Base-by-base conservation (phyloP, 2,888 invertebrate species). In the Archips xylosteana region DNA sequence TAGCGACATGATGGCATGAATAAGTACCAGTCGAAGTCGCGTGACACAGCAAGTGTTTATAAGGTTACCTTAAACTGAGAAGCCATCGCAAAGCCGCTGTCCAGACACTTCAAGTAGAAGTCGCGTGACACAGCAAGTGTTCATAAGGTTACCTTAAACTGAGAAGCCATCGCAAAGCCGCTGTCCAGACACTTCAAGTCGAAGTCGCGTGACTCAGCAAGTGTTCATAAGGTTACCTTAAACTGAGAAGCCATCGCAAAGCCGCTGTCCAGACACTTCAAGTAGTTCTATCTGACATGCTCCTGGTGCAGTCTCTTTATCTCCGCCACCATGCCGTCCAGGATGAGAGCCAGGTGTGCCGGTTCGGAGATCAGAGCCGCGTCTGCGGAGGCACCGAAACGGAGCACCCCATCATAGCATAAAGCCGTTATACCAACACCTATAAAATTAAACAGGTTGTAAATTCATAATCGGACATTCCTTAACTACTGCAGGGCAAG, bases 351-450 rank as follows among this genome's bases (percentile, higher is more conserved):
- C 2, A 94, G 86, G 62, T 90, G 87, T 3, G 85, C 85, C 9
- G 89, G 79, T 36, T 82, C 82, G 0, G 85, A 79, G 23, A 95
- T 83, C 36, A 95, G 72, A 0, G 91, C 90, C 51, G 83, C 82
- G 75, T 95, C 95, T 1, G 90, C 94, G 71, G 90, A 87, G 2
- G 94, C 82, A 0, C 94, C 94, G 5, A 95, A 78, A 23, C 95
- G 87, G 6, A 95, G 81, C 32, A 91, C 89, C 0, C 92, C 92
- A 8, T 90, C 91, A 77, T 95, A 95, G 64, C 90, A 92, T 13
- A 95, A 80, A 2, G 95, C 85, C 13, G 95, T 92, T 63, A 94
- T 85, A 12, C 95, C 94, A 42, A 95, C 81, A 59, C 95, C 95
- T 88, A 82, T 69, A 75, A 79, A 13, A 49, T n/a, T 3, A 3